A percentile compares a stretch with the other conserved stretches of the same genome.
Evolutionary conservation across 2,888 invertebrate species (phyloP).

Genomic region (Brachyptera risi): DNA sequence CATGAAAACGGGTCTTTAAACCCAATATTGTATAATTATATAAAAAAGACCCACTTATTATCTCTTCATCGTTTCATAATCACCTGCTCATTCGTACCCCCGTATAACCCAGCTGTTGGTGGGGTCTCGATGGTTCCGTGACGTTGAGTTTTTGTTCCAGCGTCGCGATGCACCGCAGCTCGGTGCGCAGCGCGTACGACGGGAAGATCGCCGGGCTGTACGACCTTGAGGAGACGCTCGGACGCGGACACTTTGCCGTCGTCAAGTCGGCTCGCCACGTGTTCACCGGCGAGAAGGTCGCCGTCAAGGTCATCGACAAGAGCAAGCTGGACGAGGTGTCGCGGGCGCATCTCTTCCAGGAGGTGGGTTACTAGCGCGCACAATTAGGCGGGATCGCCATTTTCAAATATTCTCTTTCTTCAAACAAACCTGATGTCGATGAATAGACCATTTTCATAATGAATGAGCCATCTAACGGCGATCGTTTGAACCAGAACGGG

Average conservation of each 20-base stretch:
- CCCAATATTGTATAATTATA: no score
- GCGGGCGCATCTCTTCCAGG: conserved; percentile 92
- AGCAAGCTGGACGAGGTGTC: conserved; percentile 95
- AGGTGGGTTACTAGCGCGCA: conserved; percentile 55
- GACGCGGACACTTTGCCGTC: conserved; percentile 97
- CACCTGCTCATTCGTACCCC: no score
- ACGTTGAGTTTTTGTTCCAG: conserved; percentile 12
- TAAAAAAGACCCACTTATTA: no score
- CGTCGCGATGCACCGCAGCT: conserved; percentile 28
- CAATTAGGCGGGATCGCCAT: background rate
- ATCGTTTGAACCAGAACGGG: no score
- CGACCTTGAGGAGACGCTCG: conserved; percentile 95
- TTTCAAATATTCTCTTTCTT: no score
- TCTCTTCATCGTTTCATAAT: no score
- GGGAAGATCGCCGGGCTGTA: conserved; percentile 94
- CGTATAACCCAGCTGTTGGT: no score
- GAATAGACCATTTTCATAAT: no score
- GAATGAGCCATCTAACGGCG: no score
- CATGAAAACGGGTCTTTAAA: no score
- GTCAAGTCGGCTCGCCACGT: conserved; percentile 97
- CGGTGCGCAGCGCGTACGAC: conserved; percentile 52
- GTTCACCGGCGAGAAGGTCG: conserved; percentile 97
- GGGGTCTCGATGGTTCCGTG: no score
- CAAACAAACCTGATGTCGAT: no score
- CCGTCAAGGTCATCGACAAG: conserved; percentile 98